phyloP scores from a whole-genome alignment of 2,888 invertebrate species.

The Crepidodera aurea region DNA sequence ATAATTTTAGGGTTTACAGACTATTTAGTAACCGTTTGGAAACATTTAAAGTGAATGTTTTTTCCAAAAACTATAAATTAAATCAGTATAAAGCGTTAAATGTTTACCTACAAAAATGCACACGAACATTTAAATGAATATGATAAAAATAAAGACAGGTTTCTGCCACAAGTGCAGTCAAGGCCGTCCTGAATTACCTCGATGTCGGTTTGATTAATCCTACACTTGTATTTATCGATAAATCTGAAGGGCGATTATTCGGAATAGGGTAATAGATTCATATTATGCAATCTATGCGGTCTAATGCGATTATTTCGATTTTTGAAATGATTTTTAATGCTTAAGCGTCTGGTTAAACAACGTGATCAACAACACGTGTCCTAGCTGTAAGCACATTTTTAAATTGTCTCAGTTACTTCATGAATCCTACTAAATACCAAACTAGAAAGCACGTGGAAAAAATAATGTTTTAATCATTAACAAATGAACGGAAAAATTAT shows the following conservation, averaged over 20 bases:
- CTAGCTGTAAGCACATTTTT: constrained; percentile 24
- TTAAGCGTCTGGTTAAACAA: constrained; percentile 36
- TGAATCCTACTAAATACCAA: too few relatives aligned
- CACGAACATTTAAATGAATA: constrained; percentile 38
- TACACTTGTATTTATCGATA: neutral
- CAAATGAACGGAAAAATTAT: neutral
- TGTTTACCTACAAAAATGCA: constrained; percentile 25
- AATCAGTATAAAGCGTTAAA: neutral
- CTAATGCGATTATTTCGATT: constrained; percentile 35
- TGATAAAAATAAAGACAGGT: constrained; percentile 47
- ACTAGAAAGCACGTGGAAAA: too few relatives aligned
- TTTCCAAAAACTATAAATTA: too few relatives aligned
- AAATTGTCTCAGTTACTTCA: too few relatives aligned
- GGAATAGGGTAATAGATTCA: neutral
- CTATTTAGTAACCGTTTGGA: too few relatives aligned
- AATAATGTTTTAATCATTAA: too few relatives aligned
- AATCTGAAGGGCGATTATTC: neutral
- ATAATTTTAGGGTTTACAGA: neutral
- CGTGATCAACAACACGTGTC: constrained; percentile 46
- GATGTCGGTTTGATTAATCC: constrained; percentile 1
- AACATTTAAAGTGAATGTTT: too few relatives aligned
- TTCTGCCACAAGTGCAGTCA: constrained; percentile 48
- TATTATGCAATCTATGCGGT: neutral
- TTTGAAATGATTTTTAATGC: constrained; percentile 23
- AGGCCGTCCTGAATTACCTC: constrained; percentile 50